These are phyloP conservation scores for Ceratitis capitata DNA, from an alignment of 1,140 invertebrate species.

Conservation along the genomic window DNA sequence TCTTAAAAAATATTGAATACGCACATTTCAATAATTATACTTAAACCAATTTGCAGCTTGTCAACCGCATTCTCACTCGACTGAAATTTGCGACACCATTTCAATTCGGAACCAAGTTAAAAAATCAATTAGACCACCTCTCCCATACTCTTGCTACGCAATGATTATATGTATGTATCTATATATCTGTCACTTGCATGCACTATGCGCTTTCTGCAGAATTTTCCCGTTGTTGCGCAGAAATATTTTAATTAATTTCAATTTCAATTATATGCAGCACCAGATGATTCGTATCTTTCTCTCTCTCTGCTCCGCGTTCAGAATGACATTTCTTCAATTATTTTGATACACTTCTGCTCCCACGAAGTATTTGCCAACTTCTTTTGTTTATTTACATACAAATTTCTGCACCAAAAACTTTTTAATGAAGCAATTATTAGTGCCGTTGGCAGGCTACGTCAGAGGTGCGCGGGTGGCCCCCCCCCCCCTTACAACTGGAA, in stretches of 20 bases:
- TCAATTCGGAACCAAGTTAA: neutral
- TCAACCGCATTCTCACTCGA: no score
- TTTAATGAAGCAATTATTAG: slow-evolving; percentile 27
- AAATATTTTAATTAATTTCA: slow-evolving; percentile 26
- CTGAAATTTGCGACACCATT: no score
- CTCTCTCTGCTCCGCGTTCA: neutral
- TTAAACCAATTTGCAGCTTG: no score
- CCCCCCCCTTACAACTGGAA: neutral
- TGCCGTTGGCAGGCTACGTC: neutral
- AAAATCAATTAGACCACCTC: neutral
- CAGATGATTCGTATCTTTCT: neutral
- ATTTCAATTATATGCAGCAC: neutral
- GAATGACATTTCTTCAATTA: neutral
- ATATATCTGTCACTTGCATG: neutral
- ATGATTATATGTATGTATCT: no score
- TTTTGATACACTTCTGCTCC: neutral
- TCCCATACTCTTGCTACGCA: neutral
- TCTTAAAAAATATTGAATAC: no score
- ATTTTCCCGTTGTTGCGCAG: neutral
- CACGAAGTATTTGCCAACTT: neutral
- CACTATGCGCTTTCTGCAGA: neutral
- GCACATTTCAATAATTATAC: no score
- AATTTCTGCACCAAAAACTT: slow-evolving; percentile 12
- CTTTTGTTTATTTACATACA: slow-evolving; percentile 7
- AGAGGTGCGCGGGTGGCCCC: neutral